Base-by-base conservation (phyloP, 2,113 vertebrate species). In the Himantopus leucocephalus region DNA sequence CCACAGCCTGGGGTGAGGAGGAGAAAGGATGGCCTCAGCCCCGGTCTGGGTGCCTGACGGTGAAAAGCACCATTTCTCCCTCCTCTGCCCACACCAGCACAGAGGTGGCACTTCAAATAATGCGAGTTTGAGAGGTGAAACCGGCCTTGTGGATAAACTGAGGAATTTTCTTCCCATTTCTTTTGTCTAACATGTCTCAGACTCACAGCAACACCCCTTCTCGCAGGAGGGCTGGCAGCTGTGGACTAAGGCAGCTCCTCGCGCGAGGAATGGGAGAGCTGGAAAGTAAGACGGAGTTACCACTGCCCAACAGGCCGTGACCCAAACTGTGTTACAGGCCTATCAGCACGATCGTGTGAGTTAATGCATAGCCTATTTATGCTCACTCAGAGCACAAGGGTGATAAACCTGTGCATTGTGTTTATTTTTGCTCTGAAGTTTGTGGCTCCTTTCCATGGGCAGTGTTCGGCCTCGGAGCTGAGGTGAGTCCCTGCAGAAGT, bases 61-160 rank as follows among this genome's bases (percentile, higher is more conserved):
- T 1, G 1, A 50, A 37, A 74, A 37, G 27, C 37, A 22, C 17
- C 0, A 0, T 39, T 76, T 29, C 64, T 53, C n/a, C 59, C 29
- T 76, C 18, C 19, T 63, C 66, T 85, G 52, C 39, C 22, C 73
- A 34, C 1, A 2, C 53, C 53, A 45, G 29, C 2, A 2, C 59
- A 10, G 39, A 81, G n/a, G 24, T 45, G 37, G 10, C 3, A 8
- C 37, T 74, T 63, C 58, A 75, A 22, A 37, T 17, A 58, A 62
- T 0, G 0, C 0, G 0, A 34, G 4, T 67, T 77, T 70, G 59
- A 19, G 22, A 7, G 7, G 22, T 27, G 24, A 77, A 77, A 64
- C 3, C 1, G 0, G 34, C 32, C 22, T 35, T 34, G 27, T 27
- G 59, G 48, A 14, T 35, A 41, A 85, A n/a, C 14, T 7, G n/a